Base-by-base conservation (phyloP, 2,113 vertebrate species). In the Clarias gariepinus region DNA sequence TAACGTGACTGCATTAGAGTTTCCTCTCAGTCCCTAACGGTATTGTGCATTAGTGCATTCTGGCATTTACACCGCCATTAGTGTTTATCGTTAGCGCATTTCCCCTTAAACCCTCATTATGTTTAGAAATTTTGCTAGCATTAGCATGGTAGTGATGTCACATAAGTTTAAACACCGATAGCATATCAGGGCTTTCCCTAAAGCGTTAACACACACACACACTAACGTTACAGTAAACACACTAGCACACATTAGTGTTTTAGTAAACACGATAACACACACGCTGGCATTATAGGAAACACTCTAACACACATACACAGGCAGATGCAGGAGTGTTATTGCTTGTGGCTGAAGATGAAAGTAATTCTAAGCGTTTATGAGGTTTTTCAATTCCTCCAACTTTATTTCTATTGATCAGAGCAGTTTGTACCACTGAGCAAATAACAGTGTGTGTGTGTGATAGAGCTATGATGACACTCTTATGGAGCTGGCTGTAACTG, bases 391-490 rank as follows among this genome's bases (percentile, higher is more conserved):
- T 89, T 89, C 89, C 85, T 85, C 63, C 52, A 80, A 89, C 78
- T 87, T 89, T 80, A 91, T 91, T 85, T 89, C 81, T 90, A 89
- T 91, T 73, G 90, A 91, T 89, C 87, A 78, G 86, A 79, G 81
- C 69, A 86, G 88, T 86, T 81, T 86, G 86, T 85, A 88, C 84
- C 23, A 28, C 47, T 57, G 82, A 80, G 88, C 85, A 90, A 74
- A 83, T 73, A 73, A 73, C 41, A 19, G 63, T 66, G 63, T 28
- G 63, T 66, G 63, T 64, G 23, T 64, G 63, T 64, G 63, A 12
- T 25, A n/a, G 23, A 16, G 66, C 47, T 47, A 47, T 47, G 47
- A 47, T 47, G 47, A 47, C 47, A 47, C 47, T 47, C 47, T 47
- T 47, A 47, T 47, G 47, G 6, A 47, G 47, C 47, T 47, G 47